phyloP scores from a whole-genome alignment of 2,888 invertebrate genomes.

The Cheilosia pagana region DNA sequence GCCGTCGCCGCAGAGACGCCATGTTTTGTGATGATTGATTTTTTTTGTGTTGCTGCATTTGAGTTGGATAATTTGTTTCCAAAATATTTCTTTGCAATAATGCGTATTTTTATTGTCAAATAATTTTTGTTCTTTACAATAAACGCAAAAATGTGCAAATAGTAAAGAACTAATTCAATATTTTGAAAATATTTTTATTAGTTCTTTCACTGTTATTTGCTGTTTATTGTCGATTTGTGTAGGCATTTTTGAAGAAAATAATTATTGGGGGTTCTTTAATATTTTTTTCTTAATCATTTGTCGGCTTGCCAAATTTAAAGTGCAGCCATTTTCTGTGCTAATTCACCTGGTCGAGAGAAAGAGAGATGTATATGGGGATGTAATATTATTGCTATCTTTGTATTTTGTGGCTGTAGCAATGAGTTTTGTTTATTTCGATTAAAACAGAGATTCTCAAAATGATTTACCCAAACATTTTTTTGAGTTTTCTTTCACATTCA shows the following conservation, averaged over 20 bases:
- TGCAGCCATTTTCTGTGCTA: conserved; percentile 27
- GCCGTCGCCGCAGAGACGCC: conserved; percentile 27
- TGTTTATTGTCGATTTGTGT: background rate
- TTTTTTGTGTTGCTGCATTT: background rate
- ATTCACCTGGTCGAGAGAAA: background rate
- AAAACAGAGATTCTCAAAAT: conserved; percentile 33
- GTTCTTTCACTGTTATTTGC: background rate
- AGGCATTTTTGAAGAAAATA: background rate
- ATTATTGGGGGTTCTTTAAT: background rate
- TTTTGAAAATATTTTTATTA: background rate
- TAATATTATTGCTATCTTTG: background rate
- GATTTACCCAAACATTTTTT: background rate
- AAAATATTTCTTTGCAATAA: background rate
- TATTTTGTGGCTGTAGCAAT: too few species aligned
- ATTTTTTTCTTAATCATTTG: background rate
- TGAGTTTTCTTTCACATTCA: background rate
- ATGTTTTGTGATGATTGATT: conserved; percentile 30
- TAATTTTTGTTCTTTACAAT: too few species aligned
- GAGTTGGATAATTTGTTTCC: conserved; percentile 2
- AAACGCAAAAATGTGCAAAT: too few species aligned
- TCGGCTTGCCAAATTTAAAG: background rate
- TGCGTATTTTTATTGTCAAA: background rate
- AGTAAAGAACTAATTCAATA: too few species aligned
- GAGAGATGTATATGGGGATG: background rate
- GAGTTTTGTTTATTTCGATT: background rate